Percentiles rank a stretch among this genome's conserved stretches.
These are phyloP conservation scores for Sylvicola fuscatus DNA, from an alignment of 2,888 invertebrate genomes.

Conservation along the genomic window DNA sequence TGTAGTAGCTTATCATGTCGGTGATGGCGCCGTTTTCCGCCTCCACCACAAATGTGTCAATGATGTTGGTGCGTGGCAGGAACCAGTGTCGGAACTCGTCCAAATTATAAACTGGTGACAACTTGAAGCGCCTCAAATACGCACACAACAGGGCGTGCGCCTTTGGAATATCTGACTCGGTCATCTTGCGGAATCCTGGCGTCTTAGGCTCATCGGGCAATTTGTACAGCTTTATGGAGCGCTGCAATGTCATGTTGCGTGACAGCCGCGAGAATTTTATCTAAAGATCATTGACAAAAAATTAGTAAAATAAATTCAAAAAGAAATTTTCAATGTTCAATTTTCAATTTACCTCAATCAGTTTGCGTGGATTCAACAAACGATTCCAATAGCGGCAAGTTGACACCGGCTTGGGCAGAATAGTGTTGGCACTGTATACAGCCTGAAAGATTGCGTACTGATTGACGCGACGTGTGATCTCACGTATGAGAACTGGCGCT, in stretches of 20 bases:
- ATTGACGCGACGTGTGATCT: constrained; percentile 95
- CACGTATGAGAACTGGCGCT: constrained; percentile 92
- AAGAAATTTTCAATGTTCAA: too few relatives aligned
- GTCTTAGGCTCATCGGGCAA: constrained; percentile 79
- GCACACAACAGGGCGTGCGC: constrained; percentile 52
- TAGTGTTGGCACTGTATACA: constrained; percentile 96
- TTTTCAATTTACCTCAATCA: too few relatives aligned
- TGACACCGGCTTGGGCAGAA: constrained; percentile 91
- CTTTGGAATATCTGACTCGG: constrained; percentile 44
- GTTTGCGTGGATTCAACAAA: constrained; percentile 93
- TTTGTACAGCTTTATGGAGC: constrained; percentile 90
- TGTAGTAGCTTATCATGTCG: constrained; percentile 96
- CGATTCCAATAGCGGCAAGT: constrained; percentile 99
- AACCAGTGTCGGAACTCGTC: constrained; percentile 98
- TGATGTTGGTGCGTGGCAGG: constrained; percentile 70
- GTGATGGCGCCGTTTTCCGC: constrained; percentile 45
- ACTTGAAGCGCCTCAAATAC: constrained; percentile 72
- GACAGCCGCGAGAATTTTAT: constrained; percentile 93
- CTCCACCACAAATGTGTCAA: constrained; percentile 91
- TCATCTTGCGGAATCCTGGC: constrained; percentile 61
- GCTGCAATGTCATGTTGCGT: constrained; percentile 98
- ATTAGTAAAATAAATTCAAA: too few relatives aligned
- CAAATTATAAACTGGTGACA: constrained; percentile 74
- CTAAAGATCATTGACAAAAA: too few relatives aligned
- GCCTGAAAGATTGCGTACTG: constrained; percentile 90